Conservation (phyloP, 2,113 vertebrate genomes). For the Todiramphus saurophagus region DNA sequence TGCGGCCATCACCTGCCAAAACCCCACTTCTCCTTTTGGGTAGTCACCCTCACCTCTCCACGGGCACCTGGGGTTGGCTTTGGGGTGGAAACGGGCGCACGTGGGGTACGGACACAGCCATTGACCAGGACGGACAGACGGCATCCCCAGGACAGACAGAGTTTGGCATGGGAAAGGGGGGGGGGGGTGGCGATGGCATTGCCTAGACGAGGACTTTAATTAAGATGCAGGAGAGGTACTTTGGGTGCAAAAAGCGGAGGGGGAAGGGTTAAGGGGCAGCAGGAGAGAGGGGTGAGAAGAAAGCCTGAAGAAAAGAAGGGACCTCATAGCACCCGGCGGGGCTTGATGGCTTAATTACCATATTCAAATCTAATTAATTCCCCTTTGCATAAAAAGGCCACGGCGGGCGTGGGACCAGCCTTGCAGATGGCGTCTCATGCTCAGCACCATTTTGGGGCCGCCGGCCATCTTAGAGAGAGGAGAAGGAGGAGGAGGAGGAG, state of each 20-base stretch:
- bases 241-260: background rate
- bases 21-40: background rate
- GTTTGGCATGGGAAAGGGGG: rapidly evolving
- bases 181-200: background rate
- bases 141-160: background rate
- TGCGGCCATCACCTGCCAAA: background rate
- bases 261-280: constrained; percentile 19
- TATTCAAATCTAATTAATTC: constrained; percentile 86
- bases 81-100: rapidly evolving
- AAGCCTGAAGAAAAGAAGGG: constrained; percentile 11
- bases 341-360: constrained; percentile 55
- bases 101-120: rapidly evolving
- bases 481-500: background rate
- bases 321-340: background rate
- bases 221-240: background rate
- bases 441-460: constrained; percentile 80
- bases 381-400: constrained; percentile 82
- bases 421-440: constrained; percentile 76
- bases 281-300: constrained; percentile 20
- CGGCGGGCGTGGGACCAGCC: constrained; percentile 74
- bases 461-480: constrained; percentile 39
- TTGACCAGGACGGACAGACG: background rate
- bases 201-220: background rate
- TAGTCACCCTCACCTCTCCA: rapidly evolving
- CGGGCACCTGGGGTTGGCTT: rapidly evolving